Evolutionary conservation across 2,797 vertebrate species (phyloP), one percentile per base, ranked within the genome.

Genomic region (Pagetopsis macropterus): DNA sequence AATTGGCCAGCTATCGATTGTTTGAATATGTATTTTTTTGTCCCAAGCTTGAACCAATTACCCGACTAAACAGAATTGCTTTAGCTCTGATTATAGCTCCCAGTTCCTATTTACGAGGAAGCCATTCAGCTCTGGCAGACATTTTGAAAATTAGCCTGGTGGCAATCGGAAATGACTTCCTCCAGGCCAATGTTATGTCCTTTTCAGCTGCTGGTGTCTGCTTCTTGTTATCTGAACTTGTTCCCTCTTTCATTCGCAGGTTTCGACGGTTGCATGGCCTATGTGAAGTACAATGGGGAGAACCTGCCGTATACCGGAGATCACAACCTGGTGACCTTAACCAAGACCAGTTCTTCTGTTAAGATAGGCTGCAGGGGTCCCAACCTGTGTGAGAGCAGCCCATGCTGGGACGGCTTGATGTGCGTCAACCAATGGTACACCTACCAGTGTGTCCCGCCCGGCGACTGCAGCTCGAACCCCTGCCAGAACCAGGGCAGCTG

Each of bases 391-490:
- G 96, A 96, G 88, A 98, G 97, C 89, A 93, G 86, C 70, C 98
- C 98, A 0, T 99, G 98, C 89, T 95, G 94, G 95, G 97, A 96
- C 0, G 96, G 96, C 16, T 83, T 99, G 33, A 94, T 99, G 94
- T 99, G 98, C 54, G 91, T 99, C 72, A 97, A 98, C 87, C 96
- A 96, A 89, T 99, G 98, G 98, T 95, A 96, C 3, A 94, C 96
- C 1, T 98, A 97, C 90, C 95, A 95, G 81, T 99, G 98, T 0
- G 96, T 97, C 23, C 95, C 94, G 0, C 96, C 97, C 0, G 98
- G 98, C 0, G 97, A 96, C 87, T 99, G 98, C 0, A 76, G 95
- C 67, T 97, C 98, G 4, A 91, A 75, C 57, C 98, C 98, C 1
- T 99, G 98, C 88, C 97, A 93, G 76, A 96, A 99, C 1, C 96